Evolutionary conservation across 2,797 vertebrate genomes (phyloP).

Genomic region (Micrastur ruficollis): DNA sequence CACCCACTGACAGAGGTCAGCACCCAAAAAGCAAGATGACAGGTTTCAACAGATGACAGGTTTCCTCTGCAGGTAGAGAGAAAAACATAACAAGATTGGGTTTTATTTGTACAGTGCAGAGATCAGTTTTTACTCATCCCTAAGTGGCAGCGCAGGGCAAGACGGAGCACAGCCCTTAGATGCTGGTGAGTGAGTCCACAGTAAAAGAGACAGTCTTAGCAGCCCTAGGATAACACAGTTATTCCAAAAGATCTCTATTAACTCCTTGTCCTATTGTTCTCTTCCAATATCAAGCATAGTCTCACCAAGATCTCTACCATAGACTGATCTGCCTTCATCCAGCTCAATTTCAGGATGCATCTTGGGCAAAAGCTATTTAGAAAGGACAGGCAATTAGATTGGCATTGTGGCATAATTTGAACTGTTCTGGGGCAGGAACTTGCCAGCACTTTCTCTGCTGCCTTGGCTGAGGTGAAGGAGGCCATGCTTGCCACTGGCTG

Average conservation of each 20-base stretch:
- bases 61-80: background rate
- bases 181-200: background rate
- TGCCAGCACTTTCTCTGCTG: background rate
- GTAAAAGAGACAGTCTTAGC: background rate
- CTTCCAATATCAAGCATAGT: background rate
- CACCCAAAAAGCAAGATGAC: background rate
- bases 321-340: background rate
- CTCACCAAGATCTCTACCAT: background rate
- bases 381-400: background rate
- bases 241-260: background rate
- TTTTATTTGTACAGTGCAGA: background rate
- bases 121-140: background rate
- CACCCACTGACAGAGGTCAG: background rate
- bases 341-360: background rate
- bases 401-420: background rate
- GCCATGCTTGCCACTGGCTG: background rate
- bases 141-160: background rate
- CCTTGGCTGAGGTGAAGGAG: background rate
- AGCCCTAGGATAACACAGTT: background rate
- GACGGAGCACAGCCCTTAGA: background rate
- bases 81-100: background rate
- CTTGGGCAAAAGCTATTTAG: background rate
- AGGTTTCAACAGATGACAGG: background rate
- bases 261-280: background rate
- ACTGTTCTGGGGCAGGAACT: background rate